Conservation (phyloP, 2,797 vertebrate genomes). For the Onychomys leucogaster region DNA sequence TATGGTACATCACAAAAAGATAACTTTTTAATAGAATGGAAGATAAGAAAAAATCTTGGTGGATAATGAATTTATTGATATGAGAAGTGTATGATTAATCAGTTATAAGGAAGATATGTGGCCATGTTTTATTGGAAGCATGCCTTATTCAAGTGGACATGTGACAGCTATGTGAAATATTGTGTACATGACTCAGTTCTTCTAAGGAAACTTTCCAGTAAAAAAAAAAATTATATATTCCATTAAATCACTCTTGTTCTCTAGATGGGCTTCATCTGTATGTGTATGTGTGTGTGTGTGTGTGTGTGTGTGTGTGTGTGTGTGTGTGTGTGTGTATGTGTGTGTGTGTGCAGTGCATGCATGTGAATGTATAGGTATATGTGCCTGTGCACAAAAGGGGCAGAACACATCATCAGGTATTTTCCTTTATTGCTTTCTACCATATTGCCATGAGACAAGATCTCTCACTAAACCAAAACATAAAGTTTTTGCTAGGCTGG, state of each 20-base stretch:
- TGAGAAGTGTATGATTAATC: background rate
- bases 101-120: background rate
- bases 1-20: background rate
- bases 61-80: background rate
- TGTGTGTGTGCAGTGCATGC: background rate
- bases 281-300: background rate
- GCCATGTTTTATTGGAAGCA: background rate
- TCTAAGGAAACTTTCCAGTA: background rate
- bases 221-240: background rate
- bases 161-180: background rate
- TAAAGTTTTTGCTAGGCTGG: background rate
- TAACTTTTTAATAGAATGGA: background rate
- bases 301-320: background rate
- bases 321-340: background rate
- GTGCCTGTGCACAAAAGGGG: background rate
- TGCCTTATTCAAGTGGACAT: background rate
- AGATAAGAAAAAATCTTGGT: background rate
- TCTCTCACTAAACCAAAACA: background rate
- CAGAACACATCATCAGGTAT: background rate
- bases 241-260: background rate
- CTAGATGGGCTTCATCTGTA: background rate
- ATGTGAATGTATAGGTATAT: background rate
- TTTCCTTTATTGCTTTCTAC: background rate
- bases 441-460: background rate
- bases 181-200: background rate